Percentiles rank a stretch among this genome's conserved stretches.
phyloP scores from a whole-genome alignment of 2,797 vertebrate species.

The Prionace glauca region DNA sequence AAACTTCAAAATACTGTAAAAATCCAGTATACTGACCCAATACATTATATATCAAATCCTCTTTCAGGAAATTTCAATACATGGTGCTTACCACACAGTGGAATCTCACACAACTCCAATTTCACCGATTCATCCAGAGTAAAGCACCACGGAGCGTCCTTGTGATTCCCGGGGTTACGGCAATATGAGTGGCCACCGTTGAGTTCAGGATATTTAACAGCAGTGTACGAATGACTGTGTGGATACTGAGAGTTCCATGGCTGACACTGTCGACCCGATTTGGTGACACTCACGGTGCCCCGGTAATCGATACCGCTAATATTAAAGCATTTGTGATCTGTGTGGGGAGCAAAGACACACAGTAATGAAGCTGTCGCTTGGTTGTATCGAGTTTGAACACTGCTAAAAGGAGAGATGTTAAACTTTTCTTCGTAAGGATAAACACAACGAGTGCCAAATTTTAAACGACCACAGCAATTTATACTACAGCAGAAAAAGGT shows the following conservation, averaged over 20 bases:
- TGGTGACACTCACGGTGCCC: slow-evolving; percentile 83
- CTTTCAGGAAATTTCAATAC: background rate
- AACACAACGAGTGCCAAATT: background rate
- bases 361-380: background rate
- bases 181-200: slow-evolving; percentile 96
- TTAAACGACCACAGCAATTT: background rate
- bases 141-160: slow-evolving; percentile 94
- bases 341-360: background rate
- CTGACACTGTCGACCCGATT: slow-evolving; percentile 90
- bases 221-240: slow-evolving; percentile 84
- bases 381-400: background rate
- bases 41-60: background rate
- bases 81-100: slow-evolving; percentile 74
- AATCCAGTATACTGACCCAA: background rate
- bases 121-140: slow-evolving; percentile 85
- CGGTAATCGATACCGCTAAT: slow-evolving; percentile 82
- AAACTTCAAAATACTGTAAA: background rate
- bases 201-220: slow-evolving; percentile 79
- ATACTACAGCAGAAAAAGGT: background rate
- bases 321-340: slow-evolving; percentile 96
- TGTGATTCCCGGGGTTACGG: slow-evolving; percentile 89
- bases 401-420: background rate
- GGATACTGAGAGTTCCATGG: slow-evolving; percentile 98
- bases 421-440: background rate
- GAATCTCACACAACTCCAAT: slow-evolving; percentile 87